Percentiles rank a stretch among this genome's conserved stretches.
Evolutionary conservation across 2,797 vertebrate species (phyloP).

Genomic region (Sus cebifrons): DNA sequence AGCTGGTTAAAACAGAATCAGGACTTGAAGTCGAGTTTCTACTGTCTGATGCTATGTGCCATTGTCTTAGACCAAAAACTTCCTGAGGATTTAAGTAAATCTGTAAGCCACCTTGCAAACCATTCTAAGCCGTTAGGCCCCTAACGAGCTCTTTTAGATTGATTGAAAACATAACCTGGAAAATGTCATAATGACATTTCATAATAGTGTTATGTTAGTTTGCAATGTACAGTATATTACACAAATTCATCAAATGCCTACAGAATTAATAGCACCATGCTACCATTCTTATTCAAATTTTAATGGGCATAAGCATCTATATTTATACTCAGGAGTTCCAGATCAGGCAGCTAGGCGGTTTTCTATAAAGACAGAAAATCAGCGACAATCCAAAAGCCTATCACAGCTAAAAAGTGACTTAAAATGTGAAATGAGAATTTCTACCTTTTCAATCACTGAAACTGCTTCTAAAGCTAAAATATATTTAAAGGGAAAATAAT

Average conservation of each 20-base stretch:
- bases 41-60: background rate
- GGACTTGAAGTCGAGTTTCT: background rate
- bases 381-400: constrained; percentile 72
- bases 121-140: constrained; percentile 35
- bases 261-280: constrained; percentile 76
- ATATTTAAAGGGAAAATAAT: constrained; percentile 59
- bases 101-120: constrained; percentile 62
- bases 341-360: constrained; percentile 73
- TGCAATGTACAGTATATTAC: constrained; percentile 74
- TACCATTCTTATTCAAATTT: constrained; percentile 85
- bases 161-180: constrained; percentile 81
- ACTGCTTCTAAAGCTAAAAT: constrained; percentile 40
- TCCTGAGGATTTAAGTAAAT: constrained; percentile 61
- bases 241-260: constrained; percentile 80
- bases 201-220: constrained; percentile 76
- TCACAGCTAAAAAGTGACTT: constrained; percentile 73
- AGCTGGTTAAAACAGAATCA: constrained; percentile 50
- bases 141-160: constrained; percentile 77
- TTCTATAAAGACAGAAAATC: constrained; percentile 78
- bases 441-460: constrained; percentile 66
- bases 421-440: constrained; percentile 75
- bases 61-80: constrained; percentile 71
- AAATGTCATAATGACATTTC: constrained; percentile 85
- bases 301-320: constrained; percentile 76
- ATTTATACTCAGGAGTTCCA: constrained; percentile 76